Conservation (phyloP, 2,888 invertebrate species). For the Ophioninae sp. region DNA sequence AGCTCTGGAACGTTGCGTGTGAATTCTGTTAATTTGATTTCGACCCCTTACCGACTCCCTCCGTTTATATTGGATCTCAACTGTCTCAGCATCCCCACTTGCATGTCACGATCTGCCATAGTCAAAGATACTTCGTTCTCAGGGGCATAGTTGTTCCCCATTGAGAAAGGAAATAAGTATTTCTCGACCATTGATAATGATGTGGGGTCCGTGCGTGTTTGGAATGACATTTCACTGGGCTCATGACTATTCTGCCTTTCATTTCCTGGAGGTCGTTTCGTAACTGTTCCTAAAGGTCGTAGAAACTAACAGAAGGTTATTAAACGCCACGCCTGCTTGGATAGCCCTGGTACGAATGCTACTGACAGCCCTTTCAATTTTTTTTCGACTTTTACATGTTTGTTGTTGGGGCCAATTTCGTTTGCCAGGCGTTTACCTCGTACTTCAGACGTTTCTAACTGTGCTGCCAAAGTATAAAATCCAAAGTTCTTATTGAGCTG, state of each 20-base stretch:
- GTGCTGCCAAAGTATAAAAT: too few species aligned
- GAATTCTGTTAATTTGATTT: constrained; percentile 50
- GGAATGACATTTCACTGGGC: background rate
- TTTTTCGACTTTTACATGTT: too few species aligned
- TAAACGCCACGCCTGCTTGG: too few species aligned
- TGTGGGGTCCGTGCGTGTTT: background rate
- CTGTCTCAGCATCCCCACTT: background rate
- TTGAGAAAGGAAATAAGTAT: background rate
- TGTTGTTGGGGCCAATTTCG: too few species aligned
- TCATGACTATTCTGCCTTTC: background rate
- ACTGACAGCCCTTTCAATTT: too few species aligned
- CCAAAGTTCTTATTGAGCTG: too few species aligned
- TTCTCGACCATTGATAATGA: background rate
- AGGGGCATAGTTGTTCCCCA: background rate
- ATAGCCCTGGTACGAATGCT: too few species aligned
- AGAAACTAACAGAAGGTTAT: too few species aligned
- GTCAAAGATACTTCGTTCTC: background rate
- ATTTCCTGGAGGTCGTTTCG: background rate
- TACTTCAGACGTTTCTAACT: too few species aligned
- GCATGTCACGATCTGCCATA: background rate
- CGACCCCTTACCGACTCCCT: background rate
- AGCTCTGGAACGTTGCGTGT: constrained; percentile 63
- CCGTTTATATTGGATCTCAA: background rate
- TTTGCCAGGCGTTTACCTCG: too few species aligned
- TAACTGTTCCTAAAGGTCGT: background rate